Percentiles rank a stretch among this genome's conserved stretches.
Evolutionary conservation across 2,888 invertebrate species (phyloP).

Genomic region (Megaustenia siamemsis): DNA sequence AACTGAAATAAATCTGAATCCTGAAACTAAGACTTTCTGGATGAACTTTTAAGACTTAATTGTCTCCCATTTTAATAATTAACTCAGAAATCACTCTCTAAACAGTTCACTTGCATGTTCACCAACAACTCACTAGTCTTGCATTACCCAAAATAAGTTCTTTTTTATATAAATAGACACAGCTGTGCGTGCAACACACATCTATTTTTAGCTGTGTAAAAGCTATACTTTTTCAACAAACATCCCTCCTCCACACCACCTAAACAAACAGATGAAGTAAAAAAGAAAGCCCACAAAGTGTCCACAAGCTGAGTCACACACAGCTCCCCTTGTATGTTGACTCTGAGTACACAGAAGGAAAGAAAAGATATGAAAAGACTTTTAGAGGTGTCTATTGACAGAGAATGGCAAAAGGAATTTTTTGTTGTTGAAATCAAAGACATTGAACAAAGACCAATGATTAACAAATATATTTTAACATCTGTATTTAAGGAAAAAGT

Average conservation of each 20-base stretch:
- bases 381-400: background rate
- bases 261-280: conserved; percentile 13
- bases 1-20: no score
- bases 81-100: no score
- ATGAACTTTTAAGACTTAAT: no score
- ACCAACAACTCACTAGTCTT: background rate
- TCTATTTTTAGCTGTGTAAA: conserved; percentile 26
- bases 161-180: conserved; percentile 14
- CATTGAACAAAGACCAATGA: no score
- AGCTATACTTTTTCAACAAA: background rate
- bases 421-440: no score
- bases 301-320: background rate
- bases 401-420: background rate
- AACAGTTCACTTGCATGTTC: background rate
- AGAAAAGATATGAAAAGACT: background rate
- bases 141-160: background rate
- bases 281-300: conserved; percentile 26
- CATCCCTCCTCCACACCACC: background rate
- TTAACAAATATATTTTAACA: no score
- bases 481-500: no score
- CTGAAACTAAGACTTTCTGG: no score
- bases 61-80: no score
- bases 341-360: conserved; percentile 7
- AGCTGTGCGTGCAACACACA: background rate
- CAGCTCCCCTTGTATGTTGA: background rate